Base-by-base conservation (phyloP, 2,113 vertebrate species). In the Cyphomyrus discorhynchus region DNA sequence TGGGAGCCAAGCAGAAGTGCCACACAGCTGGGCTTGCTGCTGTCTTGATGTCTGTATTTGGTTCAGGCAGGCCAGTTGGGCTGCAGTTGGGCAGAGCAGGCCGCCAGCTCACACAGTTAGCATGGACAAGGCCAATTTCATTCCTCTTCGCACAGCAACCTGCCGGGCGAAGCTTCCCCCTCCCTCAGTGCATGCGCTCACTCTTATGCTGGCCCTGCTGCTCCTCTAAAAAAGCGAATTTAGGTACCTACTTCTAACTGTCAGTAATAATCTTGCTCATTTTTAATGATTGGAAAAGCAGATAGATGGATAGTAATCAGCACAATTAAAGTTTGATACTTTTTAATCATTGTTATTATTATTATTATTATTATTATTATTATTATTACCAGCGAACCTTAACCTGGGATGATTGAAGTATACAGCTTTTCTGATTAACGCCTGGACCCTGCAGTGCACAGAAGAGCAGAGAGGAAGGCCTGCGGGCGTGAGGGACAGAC, bases 191-290 rank as follows among this genome's bases (percentile, higher is more conserved):
- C 19, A 49, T 8, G 49, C 1, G 3, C 45, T 84, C 82, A 24
- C 42, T 84, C n/a, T 27, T 1, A 31, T 11, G 9, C 39, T n/a
- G 24, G 19, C 24, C 45, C 47, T 86, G 19, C 47, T 3, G 31
- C 85, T 53, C n/a, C n/a, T 39, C 31, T 39, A 35, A 10, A 82
- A 80, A 42, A 11, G 10, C 21, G 0, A 82, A 83, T 89, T 49
- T 58, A 89, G 88, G 88, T 89, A 82, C 88, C 77, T 82, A 53
- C 27, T 53, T 53, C 24, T 80, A 35, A 39, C 31, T 11, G 66
- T 89, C 77, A 83, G 66, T 53, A 80, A 82, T 89, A 53, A 53
- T n/a, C 13, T 83, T 56, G 27, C 74, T 56, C 17, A 39, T 89
- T 35, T 89, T 53, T 89, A n/a, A 89, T 80, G 66, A 80, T 45